A percentile compares a stretch with the other conserved stretches of the same genome.
Conservation (phyloP, 2,113 vertebrate species). For the Lota lota region DNA sequence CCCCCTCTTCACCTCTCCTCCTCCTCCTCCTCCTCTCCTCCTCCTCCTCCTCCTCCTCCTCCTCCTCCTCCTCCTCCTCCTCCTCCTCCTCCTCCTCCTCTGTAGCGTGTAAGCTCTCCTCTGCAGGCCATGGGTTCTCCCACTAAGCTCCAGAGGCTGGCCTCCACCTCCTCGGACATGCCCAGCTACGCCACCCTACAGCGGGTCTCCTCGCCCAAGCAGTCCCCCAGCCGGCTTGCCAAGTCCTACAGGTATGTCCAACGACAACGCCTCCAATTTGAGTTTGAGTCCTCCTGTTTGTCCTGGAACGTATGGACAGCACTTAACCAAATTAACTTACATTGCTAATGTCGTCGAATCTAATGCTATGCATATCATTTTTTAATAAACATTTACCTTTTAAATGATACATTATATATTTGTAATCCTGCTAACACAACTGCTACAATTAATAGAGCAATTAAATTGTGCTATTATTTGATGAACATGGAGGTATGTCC, state of each 20-base stretch:
- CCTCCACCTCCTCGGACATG: constrained; percentile 85
- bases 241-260: constrained; percentile 86
- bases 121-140: constrained; percentile 86
- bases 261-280: background rate
- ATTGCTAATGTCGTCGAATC: background rate
- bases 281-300: background rate
- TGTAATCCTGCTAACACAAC: no score
- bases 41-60: constrained; percentile 31
- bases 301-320: background rate
- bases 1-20: no score
- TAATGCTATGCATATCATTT: background rate
- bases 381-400: no score
- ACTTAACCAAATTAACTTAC: no score
- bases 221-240: constrained; percentile 92
- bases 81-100: background rate
- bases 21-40: constrained; percentile 2
- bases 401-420: no score
- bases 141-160: constrained; percentile 89
- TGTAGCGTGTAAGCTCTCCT: constrained; percentile 88
- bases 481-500: no score
- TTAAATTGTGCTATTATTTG: no score
- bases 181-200: constrained; percentile 87
- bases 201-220: constrained; percentile 89
- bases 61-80: background rate
- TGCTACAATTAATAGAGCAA: no score